A percentile compares a stretch with the other conserved stretches of the same genome.
phyloP scores from a whole-genome alignment of 2,888 invertebrate species.

The Pyrgus malvae region DNA sequence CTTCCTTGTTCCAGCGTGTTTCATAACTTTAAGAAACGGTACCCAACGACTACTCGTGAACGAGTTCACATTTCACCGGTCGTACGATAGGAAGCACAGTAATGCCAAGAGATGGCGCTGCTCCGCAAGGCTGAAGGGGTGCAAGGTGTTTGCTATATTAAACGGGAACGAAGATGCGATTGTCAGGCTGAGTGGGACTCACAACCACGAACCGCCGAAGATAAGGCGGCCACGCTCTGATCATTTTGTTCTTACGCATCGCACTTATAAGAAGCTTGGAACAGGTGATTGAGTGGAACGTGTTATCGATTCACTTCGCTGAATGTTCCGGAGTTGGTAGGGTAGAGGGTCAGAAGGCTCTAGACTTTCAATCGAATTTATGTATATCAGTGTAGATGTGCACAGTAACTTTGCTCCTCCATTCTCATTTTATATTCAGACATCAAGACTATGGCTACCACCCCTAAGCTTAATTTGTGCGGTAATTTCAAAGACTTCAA shows the following conservation, averaged over 20 bases:
- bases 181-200: constrained; percentile 7
- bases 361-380: no score
- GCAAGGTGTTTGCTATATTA: constrained; percentile 24
- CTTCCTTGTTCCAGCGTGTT: constrained; percentile 29
- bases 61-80: constrained; percentile 31
- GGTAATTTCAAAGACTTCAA: no score
- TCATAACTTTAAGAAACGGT: constrained; percentile 28
- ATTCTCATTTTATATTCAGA: no score
- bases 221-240: constrained; percentile 12
- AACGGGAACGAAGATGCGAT: constrained; percentile 18
- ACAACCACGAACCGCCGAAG: constrained; percentile 19
- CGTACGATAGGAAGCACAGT: constrained; percentile 25
- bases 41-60: constrained; percentile 26
- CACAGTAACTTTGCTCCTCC: no score
- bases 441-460: no score
- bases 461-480: no score
- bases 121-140: constrained; percentile 25
- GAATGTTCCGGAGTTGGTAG: no score
- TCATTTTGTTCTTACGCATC: constrained; percentile 18
- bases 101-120: constrained; percentile 21
- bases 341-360: no score
- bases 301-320: no score
- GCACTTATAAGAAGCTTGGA: constrained; percentile 15
- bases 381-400: no score
- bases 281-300: no score